phyloP scores from a whole-genome alignment of 2,888 invertebrate genomes.

The Laothoe populi region DNA sequence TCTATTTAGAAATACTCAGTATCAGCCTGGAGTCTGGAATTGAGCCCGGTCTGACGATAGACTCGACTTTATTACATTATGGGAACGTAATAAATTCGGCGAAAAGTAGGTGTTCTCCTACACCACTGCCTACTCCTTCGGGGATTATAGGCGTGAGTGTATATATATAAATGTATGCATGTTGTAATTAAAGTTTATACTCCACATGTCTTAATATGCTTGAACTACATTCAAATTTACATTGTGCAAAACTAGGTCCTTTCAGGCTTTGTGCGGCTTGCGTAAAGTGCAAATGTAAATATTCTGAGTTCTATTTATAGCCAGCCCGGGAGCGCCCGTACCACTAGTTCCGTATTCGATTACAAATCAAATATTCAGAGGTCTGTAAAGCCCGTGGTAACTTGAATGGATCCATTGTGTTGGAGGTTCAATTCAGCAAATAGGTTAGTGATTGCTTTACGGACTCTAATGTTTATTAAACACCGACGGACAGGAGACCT shows the following conservation, averaged over 20 bases:
- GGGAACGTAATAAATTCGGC: too few relatives aligned
- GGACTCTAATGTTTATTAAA: background rate
- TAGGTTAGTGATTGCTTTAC: background rate
- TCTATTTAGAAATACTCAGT: too few relatives aligned
- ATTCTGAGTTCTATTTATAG: constrained; percentile 65
- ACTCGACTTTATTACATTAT: too few relatives aligned
- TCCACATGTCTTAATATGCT: background rate
- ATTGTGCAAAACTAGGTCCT: constrained; percentile 11
- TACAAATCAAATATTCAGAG: constrained; percentile 25
- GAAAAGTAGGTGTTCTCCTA: too few relatives aligned
- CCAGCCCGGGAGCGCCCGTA: constrained; percentile 48
- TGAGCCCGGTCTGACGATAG: too few relatives aligned
- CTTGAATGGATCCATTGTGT: background rate
- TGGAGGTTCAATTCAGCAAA: background rate
- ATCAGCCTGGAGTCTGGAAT: too few relatives aligned
- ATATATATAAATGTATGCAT: too few relatives aligned
- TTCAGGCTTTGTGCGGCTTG: constrained; percentile 13
- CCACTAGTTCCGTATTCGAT: constrained; percentile 32
- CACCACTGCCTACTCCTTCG: too few relatives aligned
- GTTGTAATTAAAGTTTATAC: background rate
- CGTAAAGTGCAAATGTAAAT: constrained; percentile 69
- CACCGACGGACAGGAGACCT: too few relatives aligned
- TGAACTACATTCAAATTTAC: constrained; percentile 2
- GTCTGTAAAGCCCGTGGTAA: constrained; percentile 21
- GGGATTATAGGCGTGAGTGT: too few relatives aligned